Conservation (phyloP, 2,888 invertebrate genomes). For the Chironomus tentans region DNA sequence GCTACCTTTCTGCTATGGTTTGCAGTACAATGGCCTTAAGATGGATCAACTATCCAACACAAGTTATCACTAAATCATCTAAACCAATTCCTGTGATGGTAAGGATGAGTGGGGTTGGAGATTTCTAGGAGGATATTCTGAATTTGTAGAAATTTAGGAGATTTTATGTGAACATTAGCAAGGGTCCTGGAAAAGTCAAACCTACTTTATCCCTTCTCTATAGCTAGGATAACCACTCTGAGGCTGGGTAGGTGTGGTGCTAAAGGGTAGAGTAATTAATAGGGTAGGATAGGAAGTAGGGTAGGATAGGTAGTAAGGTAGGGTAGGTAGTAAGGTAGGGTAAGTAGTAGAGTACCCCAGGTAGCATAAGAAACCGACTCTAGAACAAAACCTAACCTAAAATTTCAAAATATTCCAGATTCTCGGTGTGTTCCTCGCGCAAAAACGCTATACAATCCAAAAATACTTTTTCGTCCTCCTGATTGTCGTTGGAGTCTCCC, state of each 20-base stretch:
- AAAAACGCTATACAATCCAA: not conserved
- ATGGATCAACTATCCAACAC: not conserved
- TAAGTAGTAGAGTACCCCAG: too few relatives aligned
- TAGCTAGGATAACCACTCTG: too few relatives aligned
- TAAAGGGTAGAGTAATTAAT: too few relatives aligned
- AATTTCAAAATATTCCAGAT: not conserved
- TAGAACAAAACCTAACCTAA: not conserved
- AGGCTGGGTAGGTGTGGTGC: too few relatives aligned
- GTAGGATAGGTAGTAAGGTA: too few relatives aligned
- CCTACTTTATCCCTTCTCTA: too few relatives aligned
- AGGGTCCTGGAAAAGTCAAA: too few relatives aligned
- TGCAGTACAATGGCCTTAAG: not conserved
- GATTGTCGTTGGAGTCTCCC: not conserved
- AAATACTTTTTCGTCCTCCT: not conserved
- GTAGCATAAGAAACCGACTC: too few relatives aligned
- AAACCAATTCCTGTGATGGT: conserved; percentile 8
- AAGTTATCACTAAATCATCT: not conserved
- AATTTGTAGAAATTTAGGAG: not conserved
- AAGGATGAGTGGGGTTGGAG: not conserved
- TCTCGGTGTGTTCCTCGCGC: not conserved
- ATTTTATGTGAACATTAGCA: not conserved
- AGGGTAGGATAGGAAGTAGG: too few relatives aligned
- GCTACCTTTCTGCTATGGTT: not conserved
- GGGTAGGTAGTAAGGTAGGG: too few relatives aligned
- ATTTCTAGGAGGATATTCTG: too few relatives aligned